Base-by-base conservation (phyloP, 2,113 vertebrate species). In the Grantiella picta region DNA sequence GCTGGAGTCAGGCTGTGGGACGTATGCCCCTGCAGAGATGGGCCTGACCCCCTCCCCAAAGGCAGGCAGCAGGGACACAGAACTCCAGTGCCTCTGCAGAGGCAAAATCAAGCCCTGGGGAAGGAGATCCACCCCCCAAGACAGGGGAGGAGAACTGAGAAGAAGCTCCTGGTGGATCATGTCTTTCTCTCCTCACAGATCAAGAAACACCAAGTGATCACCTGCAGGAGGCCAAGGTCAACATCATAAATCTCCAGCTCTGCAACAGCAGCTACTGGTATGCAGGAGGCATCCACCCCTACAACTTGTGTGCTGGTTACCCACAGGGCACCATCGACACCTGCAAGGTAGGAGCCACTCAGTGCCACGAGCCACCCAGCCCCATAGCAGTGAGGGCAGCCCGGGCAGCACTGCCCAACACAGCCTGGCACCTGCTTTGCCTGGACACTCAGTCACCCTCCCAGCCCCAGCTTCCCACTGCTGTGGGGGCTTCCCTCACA, bases 251-350 rank as follows among this genome's bases (percentile, higher is more conserved):
- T 44, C 0, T 5, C 28, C 4, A 44, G 5, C 36, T 75, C 4
- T 89, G 86, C 45, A 89, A 82, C 52, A 60, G 77, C n/a, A 86
- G 8, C 19, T 1, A 0, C 15, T 89, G 86, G 86, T 75, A 82
- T 0, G 1, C 3, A 0, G 86, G 69, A 3, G 0, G 5, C 1
- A 2, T 89, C 36, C 53, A 73, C 27, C 0, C 4, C 7, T 0
- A 66, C 22, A 44, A 81, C 19, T 2, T 81, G 27, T 86, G 84
- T 45, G 83, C 83, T 77, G 83, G 83, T 23, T 86, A 78, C 4
- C 27, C 19, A 13, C 2, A 76, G 36, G 82, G 82, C 5, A 1
- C 0, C 7, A 76, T 85, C 0, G 82, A 66, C 42, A 15, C 54
- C 54, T 82, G 79, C 54, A 29, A 70, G 80, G 80, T 82, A 82